Evolutionary conservation across 2,797 vertebrate genomes (phyloP).

Genomic region (Bufotes viridis): DNA sequence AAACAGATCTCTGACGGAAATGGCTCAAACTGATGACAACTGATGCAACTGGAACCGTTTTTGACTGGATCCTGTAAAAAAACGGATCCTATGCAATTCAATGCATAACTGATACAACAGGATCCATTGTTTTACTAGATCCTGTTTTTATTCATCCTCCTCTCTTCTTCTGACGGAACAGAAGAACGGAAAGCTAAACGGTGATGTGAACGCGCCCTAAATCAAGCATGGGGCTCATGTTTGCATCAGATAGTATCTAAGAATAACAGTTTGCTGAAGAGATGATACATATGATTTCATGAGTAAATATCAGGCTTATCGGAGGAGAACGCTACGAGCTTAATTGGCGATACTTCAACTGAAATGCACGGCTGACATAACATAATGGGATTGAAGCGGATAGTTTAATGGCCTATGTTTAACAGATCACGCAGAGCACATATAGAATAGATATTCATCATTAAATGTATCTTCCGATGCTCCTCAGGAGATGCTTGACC

Average conservation of each 20-base stretch:
- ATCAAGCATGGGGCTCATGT: not conserved
- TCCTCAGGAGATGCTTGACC: constrained; percentile 68
- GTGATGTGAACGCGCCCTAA: not conserved
- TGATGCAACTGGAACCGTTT: no score
- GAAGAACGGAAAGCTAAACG: no score
- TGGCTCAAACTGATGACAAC: no score
- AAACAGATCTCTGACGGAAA: no score
- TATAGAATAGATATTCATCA: constrained; percentile 48
- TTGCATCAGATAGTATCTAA: not conserved
- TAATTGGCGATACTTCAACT: constrained; percentile 34
- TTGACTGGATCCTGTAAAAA: no score
- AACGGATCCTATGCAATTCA: no score
- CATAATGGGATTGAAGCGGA: constrained; percentile 39
- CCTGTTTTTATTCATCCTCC: no score
- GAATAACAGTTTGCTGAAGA: not conserved
- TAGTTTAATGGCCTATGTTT: constrained; percentile 45
- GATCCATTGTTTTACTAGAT: no score
- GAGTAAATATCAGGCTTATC: not conserved
- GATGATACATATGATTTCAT: not conserved
- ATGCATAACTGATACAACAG: no score
- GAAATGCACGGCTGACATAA: constrained; percentile 13
- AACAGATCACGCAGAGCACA: constrained; percentile 46
- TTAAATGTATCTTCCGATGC: constrained; percentile 51
- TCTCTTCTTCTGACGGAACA: no score
- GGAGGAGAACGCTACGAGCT: not conserved